Evolutionary conservation across 2,797 vertebrate genomes (phyloP).

Genomic region (Bradypus variegatus): DNA sequence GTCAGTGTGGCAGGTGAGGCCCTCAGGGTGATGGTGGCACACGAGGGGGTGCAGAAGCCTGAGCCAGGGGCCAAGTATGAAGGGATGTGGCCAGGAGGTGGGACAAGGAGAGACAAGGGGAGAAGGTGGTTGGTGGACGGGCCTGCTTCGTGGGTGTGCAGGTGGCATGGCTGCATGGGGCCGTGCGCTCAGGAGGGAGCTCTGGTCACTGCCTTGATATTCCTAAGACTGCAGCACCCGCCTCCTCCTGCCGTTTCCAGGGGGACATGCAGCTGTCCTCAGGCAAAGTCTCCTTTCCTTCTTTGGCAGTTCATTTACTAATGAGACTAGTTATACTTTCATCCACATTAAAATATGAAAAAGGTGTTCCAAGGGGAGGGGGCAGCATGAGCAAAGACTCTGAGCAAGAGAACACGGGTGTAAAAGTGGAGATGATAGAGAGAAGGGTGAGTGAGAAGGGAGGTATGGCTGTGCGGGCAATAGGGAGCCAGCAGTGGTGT

Average conservation of each 20-base stretch:
- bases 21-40: too few relatives aligned
- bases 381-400: too few relatives aligned
- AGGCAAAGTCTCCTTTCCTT: neutral
- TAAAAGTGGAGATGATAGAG: neutral
- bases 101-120: neutral
- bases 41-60: neutral
- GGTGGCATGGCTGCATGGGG: neutral
- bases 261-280: neutral
- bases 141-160: neutral
- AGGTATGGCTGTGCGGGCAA: neutral
- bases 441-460: neutral
- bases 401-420: neutral
- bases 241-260: neutral
- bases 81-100: neutral
- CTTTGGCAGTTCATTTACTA: neutral
- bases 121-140: neutral
- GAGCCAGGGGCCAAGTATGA: neutral
- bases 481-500: neutral
- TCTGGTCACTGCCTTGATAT: neutral
- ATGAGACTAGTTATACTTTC: neutral
- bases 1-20: neutral
- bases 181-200: neutral
- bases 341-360: neutral
- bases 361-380: neutral
- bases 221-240: neutral